Evolutionary conservation across 2,113 vertebrate genomes (phyloP).

Genomic region (cat (Felis catus)): F.catus_Fca126_mat1.0 CM031428.1:27627501-27628000

Average conservation of each 20-base stretch:
- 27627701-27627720: not conserved
- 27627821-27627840: not conserved
- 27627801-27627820: not conserved
- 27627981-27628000: not conserved
- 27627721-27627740: not conserved
- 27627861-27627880: not conserved
- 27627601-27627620: not conserved
- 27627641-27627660: not conserved
- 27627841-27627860: not conserved
- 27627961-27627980: not conserved
- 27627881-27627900: not conserved
- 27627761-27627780: not conserved
- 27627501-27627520: conserved; percentile 1
- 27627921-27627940: not conserved
- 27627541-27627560: not conserved
- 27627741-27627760: not conserved
- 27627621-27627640: not conserved
- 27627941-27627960: not conserved
- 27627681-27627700: not conserved
- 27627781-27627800: not conserved
- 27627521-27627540: not conserved
- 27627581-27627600: not conserved
- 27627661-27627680: not conserved
- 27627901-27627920: not conserved
- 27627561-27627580: not conserved